phyloP scores from a whole-genome alignment of 2,797 vertebrate species.

The Dipus sagitta region DNA sequence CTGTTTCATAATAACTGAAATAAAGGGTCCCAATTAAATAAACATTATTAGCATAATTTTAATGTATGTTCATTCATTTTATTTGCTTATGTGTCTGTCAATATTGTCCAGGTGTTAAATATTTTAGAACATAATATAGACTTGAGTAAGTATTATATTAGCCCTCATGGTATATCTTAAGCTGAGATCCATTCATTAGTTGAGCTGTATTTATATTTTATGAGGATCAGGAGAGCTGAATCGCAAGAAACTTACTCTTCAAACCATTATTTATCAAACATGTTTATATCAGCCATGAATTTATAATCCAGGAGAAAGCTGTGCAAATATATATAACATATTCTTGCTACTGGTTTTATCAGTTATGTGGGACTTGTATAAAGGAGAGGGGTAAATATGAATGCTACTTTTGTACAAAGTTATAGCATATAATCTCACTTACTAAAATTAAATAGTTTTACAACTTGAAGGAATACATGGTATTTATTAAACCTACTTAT shows the following conservation, averaged over 20 bases:
- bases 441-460: not conserved
- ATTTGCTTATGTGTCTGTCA: not conserved
- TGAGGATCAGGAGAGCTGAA: not conserved
- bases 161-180: not conserved
- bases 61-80: not conserved
- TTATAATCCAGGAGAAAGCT: not conserved
- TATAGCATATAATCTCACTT: not conserved
- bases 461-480: not conserved
- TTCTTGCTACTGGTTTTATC: not conserved
- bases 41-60: constrained; percentile 22
- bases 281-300: not conserved
- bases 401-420: not conserved
- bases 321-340: not conserved
- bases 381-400: not conserved
- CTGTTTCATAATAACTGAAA: constrained; percentile 23
- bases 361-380: not conserved
- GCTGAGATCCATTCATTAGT: not conserved
- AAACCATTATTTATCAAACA: not conserved
- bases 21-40: constrained; percentile 30
- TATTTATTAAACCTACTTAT: not conserved
- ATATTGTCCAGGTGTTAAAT: not conserved
- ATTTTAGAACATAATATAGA: not conserved
- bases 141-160: not conserved
- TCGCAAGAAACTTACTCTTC: not conserved
- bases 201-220: not conserved